phyloP scores from a whole-genome alignment of 2,797 vertebrate genomes.

The Melopsittacus undulatus region DNA sequence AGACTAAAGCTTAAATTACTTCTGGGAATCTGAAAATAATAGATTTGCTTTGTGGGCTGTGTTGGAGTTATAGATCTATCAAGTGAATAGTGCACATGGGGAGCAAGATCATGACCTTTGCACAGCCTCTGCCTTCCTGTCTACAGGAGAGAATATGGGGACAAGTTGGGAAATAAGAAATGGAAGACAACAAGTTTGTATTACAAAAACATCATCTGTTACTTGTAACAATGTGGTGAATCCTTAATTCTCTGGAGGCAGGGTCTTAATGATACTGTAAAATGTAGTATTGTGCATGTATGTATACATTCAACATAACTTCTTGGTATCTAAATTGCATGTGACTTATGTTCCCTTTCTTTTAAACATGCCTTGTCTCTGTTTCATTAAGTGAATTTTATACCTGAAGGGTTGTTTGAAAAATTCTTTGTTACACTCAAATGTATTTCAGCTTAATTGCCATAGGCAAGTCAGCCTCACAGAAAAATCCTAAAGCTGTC shows the following conservation, averaged over 20 bases:
- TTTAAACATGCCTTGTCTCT: background rate
- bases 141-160: background rate
- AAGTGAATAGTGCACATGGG: background rate
- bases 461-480: background rate
- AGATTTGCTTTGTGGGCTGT: background rate
- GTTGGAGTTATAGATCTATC: background rate
- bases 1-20: background rate
- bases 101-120: background rate
- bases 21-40: background rate
- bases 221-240: background rate
- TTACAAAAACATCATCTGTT: background rate
- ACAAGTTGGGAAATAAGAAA: background rate
- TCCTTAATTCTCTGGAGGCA: background rate
- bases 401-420: background rate
- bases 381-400: background rate
- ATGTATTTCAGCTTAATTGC: background rate
- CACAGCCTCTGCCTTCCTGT: background rate
- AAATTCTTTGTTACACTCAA: background rate
- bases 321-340: background rate
- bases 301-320: background rate
- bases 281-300: background rate
- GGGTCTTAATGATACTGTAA: background rate
- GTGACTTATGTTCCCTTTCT: background rate
- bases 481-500: background rate
- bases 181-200: background rate